Evolutionary conservation across 2,888 invertebrate genomes (phyloP), one percentile per base, ranked within the genome.

Genomic region (Netelia virgata): DNA sequence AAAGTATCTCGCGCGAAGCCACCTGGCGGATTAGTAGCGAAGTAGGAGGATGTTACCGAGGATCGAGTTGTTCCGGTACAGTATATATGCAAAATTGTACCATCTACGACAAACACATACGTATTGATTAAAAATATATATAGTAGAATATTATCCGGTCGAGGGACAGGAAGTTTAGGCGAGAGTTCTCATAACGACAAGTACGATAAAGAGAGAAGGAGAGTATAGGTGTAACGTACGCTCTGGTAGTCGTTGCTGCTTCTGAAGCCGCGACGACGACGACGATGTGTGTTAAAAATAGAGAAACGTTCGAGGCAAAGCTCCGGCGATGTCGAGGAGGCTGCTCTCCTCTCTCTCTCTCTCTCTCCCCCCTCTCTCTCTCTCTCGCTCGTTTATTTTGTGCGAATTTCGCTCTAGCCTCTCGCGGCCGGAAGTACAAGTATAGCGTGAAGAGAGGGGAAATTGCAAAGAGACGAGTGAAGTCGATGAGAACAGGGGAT

Each of bases 371-470:
- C n/a, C 55, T 55, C 55, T 55, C 55, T 3, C 55, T 57, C 68
- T 23, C 63, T 72, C 70, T 64, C 59, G 72, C 82, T 88, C 88
- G 88, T 92, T 91, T 91, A 90, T 91, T 92, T 91, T 88, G 89
- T 89, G 88, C 87, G 91, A 90, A 90, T 90, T 91, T 91, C 87
- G 91, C 91, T 88, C 87, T 90, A 88, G 87, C 84, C 85, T 70
- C 72, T 84, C 88, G 88, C 90, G 90, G 86, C 91, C 92, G 92
- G 92, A 92, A 92, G 92, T 92, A 91, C 91, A 89, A 91, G 91
- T 92, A 92, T 91, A 91, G 91, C 87, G 86, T 78, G 70, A 81
- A 69, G 75, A 66, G 78, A 82, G 79, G 61, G 74, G 84, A 55
- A 68, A 69, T 70, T 61, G 74, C 64, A 28, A 36, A 14, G 61